These are phyloP conservation scores for Halcyon badia DNA, from an alignment of 2,797 vertebrate genomes.

Conservation along the genomic window DNA sequence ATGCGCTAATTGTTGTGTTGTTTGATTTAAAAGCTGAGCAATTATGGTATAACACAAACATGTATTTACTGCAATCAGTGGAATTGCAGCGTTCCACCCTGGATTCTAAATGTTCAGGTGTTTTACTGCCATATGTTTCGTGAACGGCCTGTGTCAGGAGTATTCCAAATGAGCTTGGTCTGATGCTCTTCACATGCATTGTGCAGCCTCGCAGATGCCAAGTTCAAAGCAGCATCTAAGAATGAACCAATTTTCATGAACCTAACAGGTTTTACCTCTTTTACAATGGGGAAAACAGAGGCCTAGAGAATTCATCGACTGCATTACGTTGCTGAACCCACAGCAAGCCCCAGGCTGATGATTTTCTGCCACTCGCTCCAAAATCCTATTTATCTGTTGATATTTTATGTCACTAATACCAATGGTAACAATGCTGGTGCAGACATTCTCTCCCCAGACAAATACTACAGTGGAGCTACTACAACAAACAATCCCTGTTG, in stretches of 20 bases:
- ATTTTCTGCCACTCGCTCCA: neutral
- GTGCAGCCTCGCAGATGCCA: neutral
- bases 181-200: neutral
- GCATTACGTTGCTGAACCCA: neutral
- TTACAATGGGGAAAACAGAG: neutral
- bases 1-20: neutral
- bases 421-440: neutral
- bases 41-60: conserved; percentile 12
- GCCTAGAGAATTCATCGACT: neutral
- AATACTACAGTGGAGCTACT: neutral
- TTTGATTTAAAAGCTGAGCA: conserved; percentile 29
- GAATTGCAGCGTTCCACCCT: neutral
- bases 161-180: neutral
- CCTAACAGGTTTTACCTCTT: neutral
- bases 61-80: conserved; percentile 34
- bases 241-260: neutral
- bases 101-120: neutral
- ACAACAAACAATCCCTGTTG: neutral
- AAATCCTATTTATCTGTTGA: neutral
- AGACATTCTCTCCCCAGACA: neutral
- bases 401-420: neutral
- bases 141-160: neutral
- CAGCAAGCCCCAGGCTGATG: neutral
- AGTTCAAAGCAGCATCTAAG: neutral
- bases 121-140: neutral